A percentile compares a stretch with the other conserved stretches of the same genome.
Conservation (phyloP, 2,797 vertebrate species). For the Ptychadena robeensis region DNA sequence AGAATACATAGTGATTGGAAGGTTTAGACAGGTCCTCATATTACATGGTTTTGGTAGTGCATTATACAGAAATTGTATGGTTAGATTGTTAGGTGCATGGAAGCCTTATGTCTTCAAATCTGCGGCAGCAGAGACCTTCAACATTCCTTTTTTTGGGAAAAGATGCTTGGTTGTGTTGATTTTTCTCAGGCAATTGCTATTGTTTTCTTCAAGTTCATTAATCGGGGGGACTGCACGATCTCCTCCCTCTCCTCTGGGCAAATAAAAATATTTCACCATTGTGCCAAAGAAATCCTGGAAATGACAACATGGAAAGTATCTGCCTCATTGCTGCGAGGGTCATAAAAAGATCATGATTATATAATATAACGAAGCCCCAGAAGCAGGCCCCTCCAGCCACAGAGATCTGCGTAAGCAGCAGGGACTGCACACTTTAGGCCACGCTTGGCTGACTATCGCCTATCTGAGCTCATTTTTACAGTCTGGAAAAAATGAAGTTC, state of each 20-base stretch:
- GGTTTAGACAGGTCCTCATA: too few relatives aligned
- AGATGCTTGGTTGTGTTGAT: background rate
- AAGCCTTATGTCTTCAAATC: background rate
- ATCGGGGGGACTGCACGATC: background rate
- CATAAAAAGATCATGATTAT: constrained; percentile 31
- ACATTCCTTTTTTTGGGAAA: background rate
- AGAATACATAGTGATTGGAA: too few relatives aligned
- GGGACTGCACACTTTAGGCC: constrained; percentile 9
- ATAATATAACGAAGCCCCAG: constrained; percentile 28
- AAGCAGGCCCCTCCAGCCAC: constrained; percentile 17
- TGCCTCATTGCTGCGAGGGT: background rate
- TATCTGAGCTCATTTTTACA: constrained; percentile 47
- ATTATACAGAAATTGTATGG: too few relatives aligned
- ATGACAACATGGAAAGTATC: constrained; percentile 30
- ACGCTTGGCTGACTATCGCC: constrained; percentile 26
- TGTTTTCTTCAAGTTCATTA: background rate
- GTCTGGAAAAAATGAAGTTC: constrained; percentile 51
- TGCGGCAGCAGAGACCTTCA: background rate
- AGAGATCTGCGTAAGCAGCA: background rate
- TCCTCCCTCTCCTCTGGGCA: background rate
- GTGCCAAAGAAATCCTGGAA: constrained; percentile 3
- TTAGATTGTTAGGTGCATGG: too few relatives aligned
- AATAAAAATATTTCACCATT: constrained; percentile 2
- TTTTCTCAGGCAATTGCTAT: background rate
- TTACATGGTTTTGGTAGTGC: too few relatives aligned